A percentile compares a stretch with the other conserved stretches of the same genome.
Evolutionary conservation across 2,113 vertebrate species (phyloP).

Genomic region (Sorex araneus): DNA sequence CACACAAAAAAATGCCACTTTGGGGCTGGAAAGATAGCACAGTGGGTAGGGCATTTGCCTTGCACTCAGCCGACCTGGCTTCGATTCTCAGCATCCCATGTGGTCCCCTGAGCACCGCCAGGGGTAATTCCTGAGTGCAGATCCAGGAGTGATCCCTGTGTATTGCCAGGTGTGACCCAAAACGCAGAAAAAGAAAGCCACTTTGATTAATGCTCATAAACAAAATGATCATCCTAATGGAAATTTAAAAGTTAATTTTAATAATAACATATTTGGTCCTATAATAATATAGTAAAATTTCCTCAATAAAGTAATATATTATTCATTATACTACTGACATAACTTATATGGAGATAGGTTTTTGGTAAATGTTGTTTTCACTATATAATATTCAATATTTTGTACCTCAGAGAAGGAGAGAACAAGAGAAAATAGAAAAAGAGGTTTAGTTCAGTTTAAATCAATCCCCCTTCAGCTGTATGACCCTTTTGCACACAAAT

Average conservation of each 20-base stretch:
- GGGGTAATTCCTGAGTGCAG: too few relatives aligned
- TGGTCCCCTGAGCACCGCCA: too few relatives aligned
- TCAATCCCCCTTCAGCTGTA: neutral
- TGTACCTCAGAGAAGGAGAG: constrained; percentile 16
- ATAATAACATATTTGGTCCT: constrained; percentile 69
- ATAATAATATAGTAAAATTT: constrained; percentile 60
- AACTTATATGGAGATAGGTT: constrained; percentile 58
- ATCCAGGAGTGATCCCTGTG: too few relatives aligned
- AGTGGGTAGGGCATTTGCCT: too few relatives aligned
- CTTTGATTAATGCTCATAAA: constrained; percentile 59
- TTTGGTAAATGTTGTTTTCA: constrained; percentile 64
- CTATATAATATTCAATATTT: constrained; percentile 68
- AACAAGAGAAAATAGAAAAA: constrained; percentile 28
- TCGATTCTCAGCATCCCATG: too few relatives aligned
- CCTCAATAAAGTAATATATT: constrained; percentile 56
- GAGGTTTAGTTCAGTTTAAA: constrained; percentile 39
- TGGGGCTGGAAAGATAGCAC: too few relatives aligned
- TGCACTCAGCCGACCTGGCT: too few relatives aligned
- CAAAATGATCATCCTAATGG: neutral
- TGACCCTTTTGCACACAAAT: neutral
- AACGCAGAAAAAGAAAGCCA: neutral
- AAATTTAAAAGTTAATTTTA: constrained; percentile 59
- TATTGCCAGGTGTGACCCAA: too few relatives aligned
- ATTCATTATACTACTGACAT: constrained; percentile 55
- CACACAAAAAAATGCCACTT: too few relatives aligned